Conservation (phyloP, 1,140 invertebrate genomes). For the Euura lappo region DNA sequence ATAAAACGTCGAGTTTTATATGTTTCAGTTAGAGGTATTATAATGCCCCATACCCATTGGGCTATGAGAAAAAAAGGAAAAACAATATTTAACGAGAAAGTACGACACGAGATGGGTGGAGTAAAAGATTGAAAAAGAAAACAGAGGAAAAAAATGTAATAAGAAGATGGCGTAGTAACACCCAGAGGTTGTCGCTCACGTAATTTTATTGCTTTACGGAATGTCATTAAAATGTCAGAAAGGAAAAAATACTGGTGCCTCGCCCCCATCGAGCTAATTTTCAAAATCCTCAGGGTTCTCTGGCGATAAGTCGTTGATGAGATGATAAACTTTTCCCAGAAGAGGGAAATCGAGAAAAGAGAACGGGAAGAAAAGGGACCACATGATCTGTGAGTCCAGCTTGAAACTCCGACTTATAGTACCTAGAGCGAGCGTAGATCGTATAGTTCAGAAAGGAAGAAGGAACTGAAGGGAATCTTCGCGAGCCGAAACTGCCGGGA, state of each 20-base stretch:
- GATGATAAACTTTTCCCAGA: background rate
- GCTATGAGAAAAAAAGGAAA: background rate
- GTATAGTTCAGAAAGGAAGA: constrained; percentile 3
- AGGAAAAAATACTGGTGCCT: too few species aligned
- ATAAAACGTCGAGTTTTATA: background rate
- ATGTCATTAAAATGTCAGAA: too few species aligned
- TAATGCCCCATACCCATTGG: background rate
- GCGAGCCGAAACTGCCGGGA: background rate
- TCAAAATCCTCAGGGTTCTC: background rate
- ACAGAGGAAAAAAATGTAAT: too few species aligned
- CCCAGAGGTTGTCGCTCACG: too few species aligned
- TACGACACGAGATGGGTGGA: background rate
- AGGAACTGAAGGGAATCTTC: constrained; percentile 1
- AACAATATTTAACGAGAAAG: background rate
- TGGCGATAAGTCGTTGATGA: background rate
- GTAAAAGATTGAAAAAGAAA: background rate
- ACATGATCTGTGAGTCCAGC: background rate
- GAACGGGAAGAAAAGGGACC: background rate
- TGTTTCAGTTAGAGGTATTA: too few species aligned
- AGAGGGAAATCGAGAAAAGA: background rate
- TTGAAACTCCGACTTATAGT: constrained; percentile 3
- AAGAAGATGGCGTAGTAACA: too few species aligned
- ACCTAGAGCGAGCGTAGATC: background rate
- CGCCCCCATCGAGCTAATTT: background rate
- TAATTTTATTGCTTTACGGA: too few species aligned